Evolutionary conservation across 2,113 vertebrate genomes (phyloP).

Genomic region (Glaucomys volans): DNA sequence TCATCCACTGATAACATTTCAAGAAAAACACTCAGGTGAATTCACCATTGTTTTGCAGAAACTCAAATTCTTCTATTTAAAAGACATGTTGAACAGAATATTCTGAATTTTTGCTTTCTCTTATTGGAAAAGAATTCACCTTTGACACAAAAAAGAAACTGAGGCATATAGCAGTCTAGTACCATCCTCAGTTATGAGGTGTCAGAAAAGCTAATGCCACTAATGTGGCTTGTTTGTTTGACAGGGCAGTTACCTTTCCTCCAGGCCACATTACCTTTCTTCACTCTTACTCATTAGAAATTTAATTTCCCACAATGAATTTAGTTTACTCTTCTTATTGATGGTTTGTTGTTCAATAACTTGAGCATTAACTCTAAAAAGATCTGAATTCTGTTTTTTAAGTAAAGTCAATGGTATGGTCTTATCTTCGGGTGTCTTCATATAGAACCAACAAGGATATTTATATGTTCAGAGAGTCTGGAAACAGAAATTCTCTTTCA

Average conservation of each 20-base stretch:
- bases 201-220: not conserved
- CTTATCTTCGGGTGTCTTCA: not conserved
- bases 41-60: constrained; percentile 16
- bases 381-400: not conserved
- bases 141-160: not conserved
- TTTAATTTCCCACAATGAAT: not conserved
- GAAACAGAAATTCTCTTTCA: not conserved
- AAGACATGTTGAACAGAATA: not conserved
- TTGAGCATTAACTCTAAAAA: not conserved
- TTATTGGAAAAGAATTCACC: not conserved
- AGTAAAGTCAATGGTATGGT: not conserved
- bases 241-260: not conserved
- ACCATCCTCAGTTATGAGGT: not conserved
- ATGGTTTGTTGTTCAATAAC: not conserved
- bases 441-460: constrained; percentile 1
- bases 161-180: not conserved
- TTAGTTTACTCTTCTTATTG: not conserved
- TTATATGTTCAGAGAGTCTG: not conserved
- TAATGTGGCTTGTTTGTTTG: not conserved
- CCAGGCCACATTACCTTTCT: not conserved
- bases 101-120: not conserved
- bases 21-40: constrained; percentile 26
- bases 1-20: not conserved
- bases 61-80: constrained; percentile 12
- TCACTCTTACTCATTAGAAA: not conserved